A percentile compares a stretch with the other conserved stretches of the same genome.
phyloP scores from a whole-genome alignment of 2,113 vertebrate genomes.

The Laticauda colubrina region DNA sequence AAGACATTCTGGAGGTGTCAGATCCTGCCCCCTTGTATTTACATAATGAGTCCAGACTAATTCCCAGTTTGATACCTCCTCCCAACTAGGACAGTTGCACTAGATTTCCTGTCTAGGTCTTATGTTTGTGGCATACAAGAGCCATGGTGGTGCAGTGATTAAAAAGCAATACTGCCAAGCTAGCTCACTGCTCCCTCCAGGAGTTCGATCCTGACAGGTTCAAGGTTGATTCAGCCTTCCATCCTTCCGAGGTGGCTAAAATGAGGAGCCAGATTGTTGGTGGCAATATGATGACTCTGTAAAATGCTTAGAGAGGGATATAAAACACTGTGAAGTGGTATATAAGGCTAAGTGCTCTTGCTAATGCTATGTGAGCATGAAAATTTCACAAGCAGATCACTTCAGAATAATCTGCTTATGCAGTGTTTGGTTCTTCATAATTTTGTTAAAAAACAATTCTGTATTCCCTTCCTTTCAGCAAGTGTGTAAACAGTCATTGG shows the following conservation, averaged over 20 bases:
- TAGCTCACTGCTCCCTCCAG: no score
- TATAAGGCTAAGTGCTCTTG: no score
- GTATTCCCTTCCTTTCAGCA: slow-evolving; percentile 62
- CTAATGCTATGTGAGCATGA: neutral
- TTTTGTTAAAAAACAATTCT: slow-evolving; percentile 1
- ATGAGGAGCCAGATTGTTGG: no score
- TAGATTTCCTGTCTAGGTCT: neutral
- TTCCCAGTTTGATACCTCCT: neutral
- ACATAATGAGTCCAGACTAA: neutral
- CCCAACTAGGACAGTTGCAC: neutral
- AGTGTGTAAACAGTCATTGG: slow-evolving; percentile 66
- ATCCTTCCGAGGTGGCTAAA: no score
- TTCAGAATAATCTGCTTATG: neutral
- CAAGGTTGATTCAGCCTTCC: no score
- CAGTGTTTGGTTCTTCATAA: neutral
- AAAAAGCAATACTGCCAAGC: no score
- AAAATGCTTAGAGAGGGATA: no score
- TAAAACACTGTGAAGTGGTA: no score
- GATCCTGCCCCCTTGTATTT: neutral
- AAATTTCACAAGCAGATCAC: neutral
- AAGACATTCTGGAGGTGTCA: neutral
- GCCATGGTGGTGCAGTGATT: no score
- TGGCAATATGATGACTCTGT: no score
- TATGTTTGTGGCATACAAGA: neutral
- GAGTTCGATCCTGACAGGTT: no score